Percentiles rank a stretch among this genome's conserved stretches.
Conservation (phyloP, 2,888 invertebrate genomes). For the Pachymerium ferrugineum region DNA sequence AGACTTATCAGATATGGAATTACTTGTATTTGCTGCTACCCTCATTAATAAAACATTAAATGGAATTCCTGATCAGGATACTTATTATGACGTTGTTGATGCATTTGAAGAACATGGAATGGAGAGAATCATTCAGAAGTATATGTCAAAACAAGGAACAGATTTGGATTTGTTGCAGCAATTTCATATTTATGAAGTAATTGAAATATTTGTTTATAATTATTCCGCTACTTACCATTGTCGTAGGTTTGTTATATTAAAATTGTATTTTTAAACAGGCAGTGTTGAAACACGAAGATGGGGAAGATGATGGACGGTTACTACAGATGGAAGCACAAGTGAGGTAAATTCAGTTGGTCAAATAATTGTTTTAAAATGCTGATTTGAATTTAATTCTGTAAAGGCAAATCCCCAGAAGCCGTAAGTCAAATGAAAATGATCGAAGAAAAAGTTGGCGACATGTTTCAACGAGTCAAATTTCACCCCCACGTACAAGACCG, state of each 20-base stretch:
- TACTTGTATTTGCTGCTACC: slow-evolving; percentile 91
- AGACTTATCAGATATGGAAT: slow-evolving; percentile 92
- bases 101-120: slow-evolving; percentile 89
- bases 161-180: slow-evolving; percentile 89
- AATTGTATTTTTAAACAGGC: slow-evolving; percentile 53
- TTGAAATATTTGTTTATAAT: not conserved
- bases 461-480: slow-evolving; percentile 51
- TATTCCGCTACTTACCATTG: not conserved
- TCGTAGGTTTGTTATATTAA: not conserved
- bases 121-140: slow-evolving; percentile 76
- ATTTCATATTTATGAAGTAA: slow-evolving; percentile 80
- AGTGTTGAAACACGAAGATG: slow-evolving; percentile 81
- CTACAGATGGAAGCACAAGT: slow-evolving; percentile 55
- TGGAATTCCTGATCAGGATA: slow-evolving; percentile 89
- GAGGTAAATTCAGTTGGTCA: slow-evolving; percentile 46
- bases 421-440: slow-evolving; percentile 51
- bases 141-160: slow-evolving; percentile 86
- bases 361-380: not conserved
- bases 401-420: slow-evolving; percentile 39
- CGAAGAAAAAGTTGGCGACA: slow-evolving; percentile 72
- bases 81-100: slow-evolving; percentile 96
- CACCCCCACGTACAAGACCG: slow-evolving; percentile 46
- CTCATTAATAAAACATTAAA: slow-evolving; percentile 91
- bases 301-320: slow-evolving; percentile 64
- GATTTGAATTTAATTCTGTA: not conserved